A percentile compares a stretch with the other conserved stretches of the same genome.
Evolutionary conservation across 2,113 vertebrate species (phyloP).

Genomic region (Dermatemys mawii): DNA sequence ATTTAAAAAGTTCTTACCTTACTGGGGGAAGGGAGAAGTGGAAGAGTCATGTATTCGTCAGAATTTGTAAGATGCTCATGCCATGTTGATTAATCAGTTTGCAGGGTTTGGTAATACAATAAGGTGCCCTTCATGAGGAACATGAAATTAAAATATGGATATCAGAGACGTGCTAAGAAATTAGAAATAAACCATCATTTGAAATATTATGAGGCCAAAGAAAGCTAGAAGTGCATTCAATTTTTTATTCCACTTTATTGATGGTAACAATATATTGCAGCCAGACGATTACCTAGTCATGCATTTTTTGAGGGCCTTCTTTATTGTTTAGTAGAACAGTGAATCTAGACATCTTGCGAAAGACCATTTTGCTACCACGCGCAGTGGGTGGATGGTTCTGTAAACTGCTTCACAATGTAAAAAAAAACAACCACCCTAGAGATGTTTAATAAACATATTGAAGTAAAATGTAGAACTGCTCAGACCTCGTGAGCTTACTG

Average conservation of each 20-base stretch:
- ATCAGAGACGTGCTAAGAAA: not conserved
- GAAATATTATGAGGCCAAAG: not conserved
- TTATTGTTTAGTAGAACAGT: not conserved
- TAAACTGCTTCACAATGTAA: not conserved
- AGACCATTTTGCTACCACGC: fast-evolving
- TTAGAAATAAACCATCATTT: not conserved
- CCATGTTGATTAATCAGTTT: fast-evolving
- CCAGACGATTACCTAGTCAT: not conserved
- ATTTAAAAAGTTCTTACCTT: fast-evolving
- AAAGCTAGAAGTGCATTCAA: not conserved
- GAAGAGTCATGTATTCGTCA: not conserved
- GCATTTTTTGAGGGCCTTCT: not conserved
- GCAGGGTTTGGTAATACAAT: fast-evolving
- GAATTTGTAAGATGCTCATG: not conserved
- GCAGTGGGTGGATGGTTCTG: not conserved
- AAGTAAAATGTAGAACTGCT: not conserved
- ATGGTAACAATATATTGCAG: not conserved
- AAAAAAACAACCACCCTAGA: not conserved
- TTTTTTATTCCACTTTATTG: not conserved
- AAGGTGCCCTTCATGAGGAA: not conserved
- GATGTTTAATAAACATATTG: not conserved
- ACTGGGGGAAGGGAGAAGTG: fast-evolving
- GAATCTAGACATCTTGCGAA: not conserved
- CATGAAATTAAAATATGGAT: not conserved
- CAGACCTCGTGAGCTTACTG: not conserved